A percentile compares a stretch with the other conserved stretches of the same genome.
These are phyloP conservation scores for Condylostylus longicornis DNA, from an alignment of 1,140 invertebrate genomes.

Conservation along the genomic window DNA sequence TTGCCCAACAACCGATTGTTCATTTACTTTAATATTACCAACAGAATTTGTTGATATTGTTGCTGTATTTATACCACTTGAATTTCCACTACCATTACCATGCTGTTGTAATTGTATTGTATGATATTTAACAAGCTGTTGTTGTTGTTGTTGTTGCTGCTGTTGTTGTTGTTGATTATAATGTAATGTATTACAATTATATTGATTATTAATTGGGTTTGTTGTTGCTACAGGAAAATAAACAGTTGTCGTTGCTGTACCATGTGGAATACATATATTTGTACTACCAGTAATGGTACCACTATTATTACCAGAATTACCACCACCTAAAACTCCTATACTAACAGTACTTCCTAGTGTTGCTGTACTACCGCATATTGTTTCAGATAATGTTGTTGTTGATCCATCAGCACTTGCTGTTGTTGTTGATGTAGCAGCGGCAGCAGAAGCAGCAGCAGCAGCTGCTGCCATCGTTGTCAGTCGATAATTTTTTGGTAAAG, in stretches of 20 bases:
- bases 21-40: too few species aligned
- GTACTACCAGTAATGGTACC: too few species aligned
- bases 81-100: slow-evolving; percentile 13
- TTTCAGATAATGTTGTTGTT: slow-evolving; percentile 13
- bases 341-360: too few species aligned
- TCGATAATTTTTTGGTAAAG: too few species aligned
- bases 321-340: too few species aligned
- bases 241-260: slow-evolving; percentile 18
- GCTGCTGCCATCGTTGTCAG: slow-evolving; percentile 15
- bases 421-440: too few species aligned
- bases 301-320: too few species aligned
- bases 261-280: too few species aligned
- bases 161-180: too few species aligned
- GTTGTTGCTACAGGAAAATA: slow-evolving; percentile 25
- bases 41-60: slow-evolving; percentile 5
- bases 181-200: slow-evolving; percentile 5
- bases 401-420: slow-evolving; percentile 8
- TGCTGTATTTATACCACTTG: slow-evolving; percentile 4
- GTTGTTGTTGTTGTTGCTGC: too few species aligned
- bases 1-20: too few species aligned
- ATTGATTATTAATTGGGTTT: slow-evolving; percentile 8
- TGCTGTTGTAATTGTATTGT: slow-evolving; percentile 27
- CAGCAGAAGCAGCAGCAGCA: too few species aligned
- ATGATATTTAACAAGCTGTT: slow-evolving; percentile 28
- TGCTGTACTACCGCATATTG: slow-evolving; percentile 7